Evolutionary conservation across 2,113 vertebrate genomes (phyloP), one percentile per base, ranked within the genome.

Genomic region (Danio rerio): DNA sequence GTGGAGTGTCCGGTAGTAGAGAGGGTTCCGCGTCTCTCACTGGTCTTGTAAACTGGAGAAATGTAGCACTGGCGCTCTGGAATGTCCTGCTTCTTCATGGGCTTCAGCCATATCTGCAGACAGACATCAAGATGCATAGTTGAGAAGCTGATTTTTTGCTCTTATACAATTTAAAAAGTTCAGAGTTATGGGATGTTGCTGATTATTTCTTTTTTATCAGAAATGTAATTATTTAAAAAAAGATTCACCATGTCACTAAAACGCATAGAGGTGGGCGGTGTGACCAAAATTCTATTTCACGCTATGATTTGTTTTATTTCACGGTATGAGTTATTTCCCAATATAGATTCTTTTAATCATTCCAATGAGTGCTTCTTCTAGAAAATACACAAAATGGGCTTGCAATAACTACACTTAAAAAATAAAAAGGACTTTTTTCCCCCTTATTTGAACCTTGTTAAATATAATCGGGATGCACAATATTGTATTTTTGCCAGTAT

Each of bases 1-100:
- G 95, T 98, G 68, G 96, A 98, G 55, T 97, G 96, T 5, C 96
- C 96, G 0, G 95, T 96, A 40, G 96, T 96, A 65, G 97, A 97
- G 58, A 97, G 84, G 0, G 93, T 93, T 5, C 96, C 96, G 15
- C 96, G 92, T 45, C 96, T 92, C 89, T 98, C 95, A 0, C 95
- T 95, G 8, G 96, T 97, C 88, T 98, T 96, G 84, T 96, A 98
- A 78, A 97, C 73, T 0, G 95, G 96, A 9, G 89, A 92, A 15
- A 95, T 2, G 7, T 96, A 96, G 72, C 93, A 93, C 7, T 92
- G 93, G 8, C 93, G 88, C 50, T 94, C 31, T 0, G 94, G 92
- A 50, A 97, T 92, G 50, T 96, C 95, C 76, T 87, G 74, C 16
- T 86, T 93, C 83, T 89, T 95, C 40, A 94, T 91, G 0, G 94